These are phyloP conservation scores for Myanophis thanlyinensis DNA, from an alignment of 2,113 vertebrate genomes.

Conservation along the genomic window DNA sequence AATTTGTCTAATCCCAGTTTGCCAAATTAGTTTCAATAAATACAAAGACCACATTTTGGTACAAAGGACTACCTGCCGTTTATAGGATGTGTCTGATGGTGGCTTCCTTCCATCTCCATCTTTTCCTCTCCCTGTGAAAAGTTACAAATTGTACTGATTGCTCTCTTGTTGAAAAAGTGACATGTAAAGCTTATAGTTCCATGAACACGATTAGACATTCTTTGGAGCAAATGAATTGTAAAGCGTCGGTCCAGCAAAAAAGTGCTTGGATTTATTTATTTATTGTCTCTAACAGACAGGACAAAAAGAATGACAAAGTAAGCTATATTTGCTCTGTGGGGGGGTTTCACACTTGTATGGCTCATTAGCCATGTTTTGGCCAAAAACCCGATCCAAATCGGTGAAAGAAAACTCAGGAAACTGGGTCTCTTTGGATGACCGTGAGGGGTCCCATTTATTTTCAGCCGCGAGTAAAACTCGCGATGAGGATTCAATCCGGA, in stretches of 20 bases:
- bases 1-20: not conserved
- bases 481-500: no score
- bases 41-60: not conserved
- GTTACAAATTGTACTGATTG: not conserved
- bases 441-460: no score
- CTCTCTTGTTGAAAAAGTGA: not conserved
- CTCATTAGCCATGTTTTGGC: no score
- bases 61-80: not conserved
- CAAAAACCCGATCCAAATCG: no score
- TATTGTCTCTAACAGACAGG: not conserved
- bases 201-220: not conserved
- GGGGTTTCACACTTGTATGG: not conserved
- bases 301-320: conserved; percentile 13
- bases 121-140: not conserved
- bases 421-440: no score
- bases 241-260: not conserved
- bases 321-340: not conserved
- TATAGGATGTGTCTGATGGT: no score
- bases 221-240: not conserved
- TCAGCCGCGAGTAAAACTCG: no score
- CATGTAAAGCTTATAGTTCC: not conserved
- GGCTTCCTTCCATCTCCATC: not conserved
- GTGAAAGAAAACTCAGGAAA: no score
- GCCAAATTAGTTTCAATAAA: not conserved
- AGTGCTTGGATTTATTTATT: not conserved